phyloP scores from a whole-genome alignment of 2,113 vertebrate species.

The Hypomesus transpacificus region DNA sequence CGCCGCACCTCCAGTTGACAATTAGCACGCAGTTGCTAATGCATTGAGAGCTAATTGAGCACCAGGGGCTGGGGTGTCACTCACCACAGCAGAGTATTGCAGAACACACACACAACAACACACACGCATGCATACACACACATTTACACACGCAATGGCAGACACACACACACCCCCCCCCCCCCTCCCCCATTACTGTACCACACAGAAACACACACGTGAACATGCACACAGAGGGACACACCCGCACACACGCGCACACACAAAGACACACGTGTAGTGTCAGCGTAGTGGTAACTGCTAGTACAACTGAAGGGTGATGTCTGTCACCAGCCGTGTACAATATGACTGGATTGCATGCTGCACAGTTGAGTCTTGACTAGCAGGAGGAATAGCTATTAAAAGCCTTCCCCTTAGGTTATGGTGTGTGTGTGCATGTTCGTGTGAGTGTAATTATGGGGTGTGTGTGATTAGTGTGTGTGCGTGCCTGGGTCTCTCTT shows the following conservation, averaged over 20 bases:
- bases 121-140: neutral
- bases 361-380: neutral
- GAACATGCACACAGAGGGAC: too few species aligned
- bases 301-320: too few species aligned
- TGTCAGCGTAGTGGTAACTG: too few species aligned
- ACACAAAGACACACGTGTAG: too few species aligned
- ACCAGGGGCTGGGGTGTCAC: conserved; percentile 22
- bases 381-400: conserved; percentile 3
- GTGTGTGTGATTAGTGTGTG: conserved; percentile 18
- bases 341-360: neutral
- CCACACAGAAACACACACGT: too few species aligned
- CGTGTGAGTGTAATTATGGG: conserved; percentile 1
- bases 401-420: conserved; percentile 8
- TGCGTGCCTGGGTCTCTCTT: neutral
- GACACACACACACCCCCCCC: too few species aligned
- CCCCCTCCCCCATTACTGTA: too few species aligned
- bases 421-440: conserved; percentile 18
- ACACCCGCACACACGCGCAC: neutral
- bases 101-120: neutral
- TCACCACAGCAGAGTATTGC: conserved; percentile 2
- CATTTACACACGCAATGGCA: too few species aligned
- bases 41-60: conserved; percentile 14
- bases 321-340: neutral
- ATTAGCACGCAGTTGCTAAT: conserved; percentile 11
- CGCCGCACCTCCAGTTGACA: conserved; percentile 6